These are phyloP conservation scores for Colistium nudipinnis DNA, from an alignment of 2,113 vertebrate genomes.

Conservation along the genomic window DNA sequence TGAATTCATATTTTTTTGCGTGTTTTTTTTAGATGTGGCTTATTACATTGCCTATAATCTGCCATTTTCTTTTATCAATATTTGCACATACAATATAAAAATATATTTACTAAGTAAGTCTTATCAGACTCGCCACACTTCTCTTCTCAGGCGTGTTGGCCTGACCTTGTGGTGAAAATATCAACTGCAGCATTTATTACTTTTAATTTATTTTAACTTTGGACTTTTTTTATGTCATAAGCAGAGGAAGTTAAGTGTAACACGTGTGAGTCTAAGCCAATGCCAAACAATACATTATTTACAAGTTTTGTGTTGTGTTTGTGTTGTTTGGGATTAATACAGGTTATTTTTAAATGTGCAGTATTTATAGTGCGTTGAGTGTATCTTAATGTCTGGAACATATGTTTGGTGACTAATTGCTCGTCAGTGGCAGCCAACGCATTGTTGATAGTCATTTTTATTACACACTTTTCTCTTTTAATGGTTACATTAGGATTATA, in stretches of 20 bases:
- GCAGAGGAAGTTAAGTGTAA: background rate
- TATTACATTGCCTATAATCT: slow-evolving; percentile 12
- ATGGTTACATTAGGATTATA: background rate
- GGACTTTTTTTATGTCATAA: slow-evolving; percentile 7
- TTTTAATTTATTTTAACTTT: slow-evolving; percentile 41
- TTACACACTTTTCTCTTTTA: background rate
- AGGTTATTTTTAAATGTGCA: background rate
- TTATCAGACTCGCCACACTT: background rate
- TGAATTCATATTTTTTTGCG: slow-evolving; percentile 1
- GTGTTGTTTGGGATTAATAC: background rate
- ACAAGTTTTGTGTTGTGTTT: background rate
- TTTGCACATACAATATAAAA: slow-evolving; percentile 25
- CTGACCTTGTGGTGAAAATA: slow-evolving; percentile 15
- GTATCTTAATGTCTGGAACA: background rate
- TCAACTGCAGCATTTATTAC: background rate
- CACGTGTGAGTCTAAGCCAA: background rate
- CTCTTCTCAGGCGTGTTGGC: slow-evolving; percentile 11
- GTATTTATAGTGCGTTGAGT: background rate
- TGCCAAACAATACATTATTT: slow-evolving; percentile 9
- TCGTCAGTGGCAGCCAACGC: background rate
- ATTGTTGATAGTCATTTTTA: background rate
- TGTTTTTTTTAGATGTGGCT: slow-evolving; percentile 49
- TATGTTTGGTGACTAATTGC: background rate
- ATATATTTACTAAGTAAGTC: slow-evolving; percentile 19
- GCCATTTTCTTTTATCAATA: slow-evolving; percentile 8